phyloP scores from a whole-genome alignment of 2,888 invertebrate genomes.

The Polietes domitor region DNA sequence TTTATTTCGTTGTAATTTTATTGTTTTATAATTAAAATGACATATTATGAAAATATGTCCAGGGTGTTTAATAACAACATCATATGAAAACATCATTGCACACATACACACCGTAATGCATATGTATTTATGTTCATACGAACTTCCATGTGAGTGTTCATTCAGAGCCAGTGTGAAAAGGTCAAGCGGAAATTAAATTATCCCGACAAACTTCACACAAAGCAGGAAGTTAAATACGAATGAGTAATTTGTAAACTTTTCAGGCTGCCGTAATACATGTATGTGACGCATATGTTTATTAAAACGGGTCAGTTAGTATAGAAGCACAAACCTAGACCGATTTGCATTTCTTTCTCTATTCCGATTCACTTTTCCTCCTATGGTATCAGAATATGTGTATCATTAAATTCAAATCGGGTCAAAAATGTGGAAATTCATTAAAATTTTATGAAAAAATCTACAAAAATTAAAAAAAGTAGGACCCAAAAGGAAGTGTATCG shows the following conservation, averaged over 20 bases:
- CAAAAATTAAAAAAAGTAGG: too few relatives aligned
- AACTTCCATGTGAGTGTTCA: not conserved
- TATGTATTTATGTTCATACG: not conserved
- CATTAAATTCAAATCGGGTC: too few relatives aligned
- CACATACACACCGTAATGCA: not conserved
- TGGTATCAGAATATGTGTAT: too few relatives aligned
- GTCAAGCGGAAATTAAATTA: conserved; percentile 31
- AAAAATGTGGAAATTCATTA: too few relatives aligned
- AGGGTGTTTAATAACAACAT: conserved; percentile 23
- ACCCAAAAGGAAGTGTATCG: too few relatives aligned
- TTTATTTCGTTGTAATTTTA: conserved; percentile 23
- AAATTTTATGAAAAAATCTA: too few relatives aligned
- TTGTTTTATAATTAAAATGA: conserved; percentile 39
- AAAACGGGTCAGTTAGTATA: too few relatives aligned
- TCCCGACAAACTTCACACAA: conserved; percentile 1
- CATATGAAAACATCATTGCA: conserved; percentile 13
- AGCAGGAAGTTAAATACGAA: conserved; percentile 1
- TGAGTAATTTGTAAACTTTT: not conserved
- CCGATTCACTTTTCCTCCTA: too few relatives aligned
- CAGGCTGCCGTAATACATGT: not conserved
- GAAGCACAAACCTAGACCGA: too few relatives aligned
- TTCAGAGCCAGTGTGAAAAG: not conserved
- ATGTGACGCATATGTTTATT: too few relatives aligned
- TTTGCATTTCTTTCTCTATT: too few relatives aligned
- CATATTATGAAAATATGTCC: conserved; percentile 31